These are phyloP conservation scores for Trichonephila clavipes DNA, from an alignment of 1,140 invertebrate genomes.

Conservation along the genomic window DNA sequence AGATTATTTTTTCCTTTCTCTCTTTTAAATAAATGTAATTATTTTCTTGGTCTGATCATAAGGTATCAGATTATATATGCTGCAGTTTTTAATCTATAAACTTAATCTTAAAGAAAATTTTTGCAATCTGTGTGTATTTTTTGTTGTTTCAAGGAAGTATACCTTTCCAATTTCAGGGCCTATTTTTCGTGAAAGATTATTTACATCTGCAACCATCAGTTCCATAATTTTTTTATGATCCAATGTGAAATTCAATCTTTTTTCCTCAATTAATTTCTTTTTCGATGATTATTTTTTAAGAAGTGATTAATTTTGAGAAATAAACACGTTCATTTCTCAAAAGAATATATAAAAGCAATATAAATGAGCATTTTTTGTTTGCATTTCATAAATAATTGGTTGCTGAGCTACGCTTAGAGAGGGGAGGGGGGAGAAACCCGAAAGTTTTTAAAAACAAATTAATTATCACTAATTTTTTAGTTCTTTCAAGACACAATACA, in stretches of 20 bases:
- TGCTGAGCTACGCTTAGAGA: neutral
- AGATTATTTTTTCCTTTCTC: neutral
- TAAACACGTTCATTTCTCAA: neutral
- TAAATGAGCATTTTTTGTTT: neutral
- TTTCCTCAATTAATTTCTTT: neutral
- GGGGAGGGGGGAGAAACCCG: neutral
- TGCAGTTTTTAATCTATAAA: neutral
- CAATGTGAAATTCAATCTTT: neutral
- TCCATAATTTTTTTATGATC: neutral
- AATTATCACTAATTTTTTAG: conserved; percentile 19
- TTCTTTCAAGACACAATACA: neutral
- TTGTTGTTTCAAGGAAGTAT: neutral
- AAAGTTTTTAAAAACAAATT: neutral
- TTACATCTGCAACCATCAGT: neutral
- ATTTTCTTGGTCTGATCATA: neutral
- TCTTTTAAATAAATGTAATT: conserved; percentile 23
- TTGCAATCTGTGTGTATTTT: neutral
- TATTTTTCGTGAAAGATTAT: neutral
- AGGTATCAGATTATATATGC: neutral
- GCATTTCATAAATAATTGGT: conserved; percentile 15
- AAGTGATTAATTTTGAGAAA: neutral
- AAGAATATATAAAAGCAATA: neutral
- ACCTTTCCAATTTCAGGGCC: neutral
- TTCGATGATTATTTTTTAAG: neutral
- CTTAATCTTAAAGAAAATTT: conserved; percentile 3